Evolutionary conservation across 2,113 vertebrate species (phyloP).

Genomic region (Lonchura striata): DNA sequence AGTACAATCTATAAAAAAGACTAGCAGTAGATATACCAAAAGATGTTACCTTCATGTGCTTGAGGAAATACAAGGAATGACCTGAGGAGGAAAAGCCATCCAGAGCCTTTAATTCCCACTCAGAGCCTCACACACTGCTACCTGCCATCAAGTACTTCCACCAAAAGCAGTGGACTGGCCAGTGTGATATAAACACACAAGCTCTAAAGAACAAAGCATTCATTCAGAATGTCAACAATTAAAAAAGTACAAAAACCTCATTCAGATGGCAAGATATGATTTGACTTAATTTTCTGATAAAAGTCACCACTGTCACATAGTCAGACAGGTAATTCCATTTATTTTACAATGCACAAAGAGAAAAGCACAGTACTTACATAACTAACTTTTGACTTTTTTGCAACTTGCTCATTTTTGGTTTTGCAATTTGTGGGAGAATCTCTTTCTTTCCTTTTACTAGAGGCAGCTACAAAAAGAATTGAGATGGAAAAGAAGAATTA

Average conservation of each 20-base stretch:
- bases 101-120: neutral
- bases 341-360: neutral
- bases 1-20: neutral
- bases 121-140: neutral
- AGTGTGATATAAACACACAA: neutral
- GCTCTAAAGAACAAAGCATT: neutral
- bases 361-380: slow-evolving; percentile 69
- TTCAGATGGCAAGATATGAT: neutral
- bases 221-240: neutral
- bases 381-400: slow-evolving; percentile 76
- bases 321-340: neutral
- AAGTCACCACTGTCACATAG: neutral
- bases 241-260: neutral
- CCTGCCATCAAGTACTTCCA: neutral
- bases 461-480: slow-evolving; percentile 60
- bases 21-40: neutral
- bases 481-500: neutral
- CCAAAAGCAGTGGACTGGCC: neutral
- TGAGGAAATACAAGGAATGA: neutral
- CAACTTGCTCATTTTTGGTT: slow-evolving; percentile 40
- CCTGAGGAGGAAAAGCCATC: neutral
- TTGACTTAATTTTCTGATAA: neutral
- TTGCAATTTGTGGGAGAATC: slow-evolving; percentile 59
- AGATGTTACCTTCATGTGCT: neutral
- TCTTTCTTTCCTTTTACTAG: slow-evolving; percentile 78